Base-by-base conservation (phyloP, 1,140 invertebrate species). In the Colletes latitarsis region DNA sequence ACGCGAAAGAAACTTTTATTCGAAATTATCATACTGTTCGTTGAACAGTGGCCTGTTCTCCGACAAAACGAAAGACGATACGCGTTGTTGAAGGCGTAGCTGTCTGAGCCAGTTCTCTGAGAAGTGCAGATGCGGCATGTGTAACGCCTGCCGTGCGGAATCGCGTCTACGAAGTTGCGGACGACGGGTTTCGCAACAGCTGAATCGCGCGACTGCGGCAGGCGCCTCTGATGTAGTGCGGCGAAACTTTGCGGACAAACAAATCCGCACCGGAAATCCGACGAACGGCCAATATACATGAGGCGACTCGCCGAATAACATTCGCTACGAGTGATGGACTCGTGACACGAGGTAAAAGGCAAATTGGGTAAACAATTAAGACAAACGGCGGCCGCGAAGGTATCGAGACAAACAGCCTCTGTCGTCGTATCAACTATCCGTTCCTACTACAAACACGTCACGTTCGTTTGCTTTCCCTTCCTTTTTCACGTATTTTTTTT, bases 231-330 rank as follows among this genome's bases (percentile, higher is more conserved):
- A 90, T 90, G 91, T 92, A 92, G 85, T 89, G 90, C 87, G 88
- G 88, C 88, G 82, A 91, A 92, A 93, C 90, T 92, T 93, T 90
- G 89, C 90, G 88, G 90, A 88, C 91, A 93, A 93, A 93, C 92
- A 93, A 93, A 92, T 92, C 90, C 90, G 86, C 89, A 84, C 86
- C 88, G 89, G 90, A 92, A 89, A 91, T 91, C 88, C 91, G 90
- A 86, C 82, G 89, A 86, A 91, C 90, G 85, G 78, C 79, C 86
- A 82, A 88, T 84, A 87, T 87, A 86, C 74, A 75, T 21, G 21
- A 19, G n/a, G 17, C 39, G 55, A 77, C 53, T 83, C 78, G 83
- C 83, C 85, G 83, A 88, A 88, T 82, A 84, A 82, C 83, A 85
- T 87, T 89, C 85, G 84, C 52, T 72, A 72, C 86, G 88, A 88